Evolutionary conservation across 2,797 vertebrate species (phyloP), one percentile per base, ranked within the genome.

Genomic region (Anguilla anguilla): DNA sequence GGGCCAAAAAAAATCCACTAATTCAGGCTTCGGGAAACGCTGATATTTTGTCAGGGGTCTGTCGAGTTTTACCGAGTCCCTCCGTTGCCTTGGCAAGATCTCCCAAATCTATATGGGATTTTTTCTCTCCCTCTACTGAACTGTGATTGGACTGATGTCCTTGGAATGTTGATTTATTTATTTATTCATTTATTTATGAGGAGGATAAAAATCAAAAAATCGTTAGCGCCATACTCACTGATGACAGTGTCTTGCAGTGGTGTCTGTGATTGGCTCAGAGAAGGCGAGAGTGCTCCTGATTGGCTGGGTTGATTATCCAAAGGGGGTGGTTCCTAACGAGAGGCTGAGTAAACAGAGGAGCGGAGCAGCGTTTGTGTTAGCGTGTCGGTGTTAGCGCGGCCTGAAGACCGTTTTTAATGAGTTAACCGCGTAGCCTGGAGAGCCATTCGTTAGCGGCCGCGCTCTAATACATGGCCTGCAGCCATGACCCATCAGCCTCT

Each of bases 1-100:
- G 72, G 31, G 88, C 79, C 59, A 74, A 87, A 87, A 90, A 84
- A 87, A 90, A 84, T 87, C 85, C 85, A 77, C 87, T 87, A 87
- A 87, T 88, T 79, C 83, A 88, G 74, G 81, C 59, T 84, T 11
- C 1, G 51, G 79, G 25, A 82, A 82, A 9, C 9, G 67, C 67
- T 28, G 25, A 31, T 69, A 28, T 28, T 69, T 31, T 28, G 25
- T 69, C 67, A 10, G 67, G 19, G 64, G 64, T 67, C 64, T 67
- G 64, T 67, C 6, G 64, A 10, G 55, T 55, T 67, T 19, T 67
- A 4, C 25, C 25, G 64, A 10, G 55, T 55, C 55, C 55, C 55
- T 55, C 53, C 9, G 25, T n/a, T n/a, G 22, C 1, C 6, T 31
- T 31, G n/a, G n/a, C 67, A 69, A 69, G 9, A n/a, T 10, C n/a